Conservation (phyloP, 2,888 invertebrate species). For the Lycocerus yunnanus region DNA sequence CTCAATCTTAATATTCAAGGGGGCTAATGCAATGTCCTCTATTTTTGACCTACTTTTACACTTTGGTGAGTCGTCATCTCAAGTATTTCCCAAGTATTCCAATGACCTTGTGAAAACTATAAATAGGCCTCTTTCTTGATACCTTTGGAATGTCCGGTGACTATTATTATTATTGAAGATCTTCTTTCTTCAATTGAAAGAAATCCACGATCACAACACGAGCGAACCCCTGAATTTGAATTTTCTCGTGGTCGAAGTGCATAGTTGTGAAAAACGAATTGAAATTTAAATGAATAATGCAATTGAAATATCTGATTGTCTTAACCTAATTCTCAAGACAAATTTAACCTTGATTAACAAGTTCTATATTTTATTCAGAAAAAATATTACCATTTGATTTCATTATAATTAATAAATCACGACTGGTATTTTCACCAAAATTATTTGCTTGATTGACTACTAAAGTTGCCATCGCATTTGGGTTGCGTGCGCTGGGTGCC, state of each 20-base stretch:
- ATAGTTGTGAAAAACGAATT: background rate
- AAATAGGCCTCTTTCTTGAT: too few species aligned
- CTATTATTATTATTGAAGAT: too few species aligned
- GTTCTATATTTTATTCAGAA: constrained; percentile 1
- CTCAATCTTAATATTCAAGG: too few species aligned
- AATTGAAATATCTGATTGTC: background rate
- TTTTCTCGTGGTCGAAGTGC: background rate
- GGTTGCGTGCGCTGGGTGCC: background rate
- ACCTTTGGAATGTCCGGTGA: too few species aligned
- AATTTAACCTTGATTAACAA: background rate
- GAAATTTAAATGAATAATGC: background rate
- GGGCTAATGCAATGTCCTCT: too few species aligned
- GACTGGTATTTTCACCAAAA: background rate
- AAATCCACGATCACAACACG: too few species aligned
- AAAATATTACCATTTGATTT: background rate
- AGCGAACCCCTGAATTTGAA: background rate
- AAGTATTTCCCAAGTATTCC: too few species aligned
- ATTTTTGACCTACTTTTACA: too few species aligned
- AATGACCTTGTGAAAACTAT: too few species aligned
- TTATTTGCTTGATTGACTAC: constrained; percentile 2
- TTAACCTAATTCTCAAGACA: constrained; percentile 2
- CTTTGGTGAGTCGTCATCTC: too few species aligned
- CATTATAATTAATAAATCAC: constrained; percentile 5
- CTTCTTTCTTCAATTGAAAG: too few species aligned
- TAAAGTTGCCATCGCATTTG: background rate